Evolutionary conservation across 2,113 vertebrate genomes (phyloP), one percentile per base, ranked within the genome.

Genomic region (Corvus moneduloides): DNA sequence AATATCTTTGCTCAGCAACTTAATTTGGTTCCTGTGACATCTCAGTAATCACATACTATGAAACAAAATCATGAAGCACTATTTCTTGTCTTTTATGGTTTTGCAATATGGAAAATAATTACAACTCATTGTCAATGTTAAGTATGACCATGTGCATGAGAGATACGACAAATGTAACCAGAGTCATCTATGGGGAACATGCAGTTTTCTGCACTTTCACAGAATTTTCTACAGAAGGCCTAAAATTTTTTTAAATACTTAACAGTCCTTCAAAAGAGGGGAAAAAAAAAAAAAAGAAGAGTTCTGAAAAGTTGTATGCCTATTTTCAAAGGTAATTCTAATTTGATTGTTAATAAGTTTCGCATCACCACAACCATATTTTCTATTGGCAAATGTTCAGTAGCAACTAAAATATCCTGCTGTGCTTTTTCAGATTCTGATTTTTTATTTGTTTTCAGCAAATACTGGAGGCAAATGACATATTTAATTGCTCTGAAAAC

Each of bases 401-500:
- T 46, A 90, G 61, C 69, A 89, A 76, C 76, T 58, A 69, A 80
- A 73, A 90, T 46, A 93, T 26, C 85, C 90, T 73, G 74, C 90
- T 73, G 74, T 54, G 84, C 58, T 83, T 94, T 94, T 83, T 76
- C 71, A 88, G 62, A 80, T 83, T 83, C 46, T 58, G 74, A 46
- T 51, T 82, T 87, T 91, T 83, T 76, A 62, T 84, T 91, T 91
- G 54, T 95, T 96, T 95, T 94, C 74, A 82, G 81, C 77, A 93
- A 96, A 95, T 73, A 94, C 41, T 66, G n/a, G 49, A 89, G 39
- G 77, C 24, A 13, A 96, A 87, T 56, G 37, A 90, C 71, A 90
- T 76, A 88, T 81, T 90, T 91, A 93, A 94, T 87, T 93, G 84
- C 85, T 94, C 78, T 72, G 62, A 94, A 96, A 96, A 89, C 73